Base-by-base conservation (phyloP, 2,113 vertebrate genomes). In the Archocentrus centrarchus region DNA sequence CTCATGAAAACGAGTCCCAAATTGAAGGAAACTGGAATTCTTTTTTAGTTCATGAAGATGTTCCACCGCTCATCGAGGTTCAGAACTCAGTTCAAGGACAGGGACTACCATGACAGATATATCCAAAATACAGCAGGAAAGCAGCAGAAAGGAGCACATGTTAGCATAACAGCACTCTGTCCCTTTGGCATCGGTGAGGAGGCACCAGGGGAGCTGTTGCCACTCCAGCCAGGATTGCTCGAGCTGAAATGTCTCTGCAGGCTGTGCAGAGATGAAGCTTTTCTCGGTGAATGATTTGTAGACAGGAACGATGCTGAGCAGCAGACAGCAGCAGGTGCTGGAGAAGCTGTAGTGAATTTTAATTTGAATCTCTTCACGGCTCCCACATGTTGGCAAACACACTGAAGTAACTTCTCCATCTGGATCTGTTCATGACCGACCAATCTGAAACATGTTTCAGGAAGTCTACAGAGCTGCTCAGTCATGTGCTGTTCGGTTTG, bases 281-380 rank as follows among this genome's bases (percentile, higher is more conserved):
- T 50, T 53, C 47, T 55, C 68, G 55, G 47, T n/a, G 53, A 73
- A 73, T 6, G 6, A 30, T 55, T 27, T 55, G 27, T 18, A 53
- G 32, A 73, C 27, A 32, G 11, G 30, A 73, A 53, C 2, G 2
- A 73, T n/a, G 68, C 47, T 73, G 68, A 73, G 68, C 68, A n/a
- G 68, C 27, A 32, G 30, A 35, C 68, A 55, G 68, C 50, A 20
- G 50, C 68, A 73, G 68, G 68, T 73, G 68, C 47, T 55, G 47
- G 47, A 55, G 47, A 55, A 73, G 68, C 68, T 73, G 47, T 73
- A 35, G 27, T 30, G 68, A 73, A 7, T 73, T 73, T 73, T n/a
- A 35, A 73, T 35, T 73, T 73, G 68, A 53, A 73, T 55, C 20
- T 35, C 47, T 35, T 73, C 47, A 35, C 68, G 55, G 47, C 68